Conservation (phyloP, 2,888 invertebrate species). For the Punctoribates punctum region DNA sequence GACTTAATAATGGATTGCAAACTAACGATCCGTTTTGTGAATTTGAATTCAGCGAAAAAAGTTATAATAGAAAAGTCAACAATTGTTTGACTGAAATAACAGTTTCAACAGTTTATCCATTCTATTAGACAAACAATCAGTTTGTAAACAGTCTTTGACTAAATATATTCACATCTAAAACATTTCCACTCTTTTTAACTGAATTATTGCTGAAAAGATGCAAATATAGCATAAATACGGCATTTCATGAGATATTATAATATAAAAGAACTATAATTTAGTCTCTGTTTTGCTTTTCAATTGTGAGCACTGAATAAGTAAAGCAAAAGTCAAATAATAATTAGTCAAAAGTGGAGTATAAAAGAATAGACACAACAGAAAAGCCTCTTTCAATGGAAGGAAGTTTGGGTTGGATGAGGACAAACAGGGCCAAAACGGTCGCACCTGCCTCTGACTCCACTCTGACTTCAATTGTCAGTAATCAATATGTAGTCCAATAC, state of each 20-base stretch:
- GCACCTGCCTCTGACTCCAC: slow-evolving; percentile 18
- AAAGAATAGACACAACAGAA: background rate
- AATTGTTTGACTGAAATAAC: slow-evolving; percentile 26
- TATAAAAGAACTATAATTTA: background rate
- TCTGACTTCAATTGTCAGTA: background rate
- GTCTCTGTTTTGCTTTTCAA: background rate
- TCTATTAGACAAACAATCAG: background rate
- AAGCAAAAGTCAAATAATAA: slow-evolving; percentile 9
- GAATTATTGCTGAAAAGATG: slow-evolving; percentile 3
- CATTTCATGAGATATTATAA: slow-evolving; percentile 4
- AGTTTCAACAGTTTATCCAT: slow-evolving; percentile 16
- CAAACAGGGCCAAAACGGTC: slow-evolving; percentile 12
- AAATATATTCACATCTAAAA: background rate
- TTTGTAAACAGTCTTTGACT: slow-evolving; percentile 8
- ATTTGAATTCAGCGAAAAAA: slow-evolving; percentile 4
- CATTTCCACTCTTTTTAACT: background rate
- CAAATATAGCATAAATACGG: background rate
- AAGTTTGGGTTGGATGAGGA: slow-evolving; percentile 11
- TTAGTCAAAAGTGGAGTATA: background rate
- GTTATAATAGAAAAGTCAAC: background rate
- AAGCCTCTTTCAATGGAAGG: background rate
- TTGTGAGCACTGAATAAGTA: background rate
- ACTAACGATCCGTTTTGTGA: slow-evolving; percentile 28
- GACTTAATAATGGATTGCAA: background rate
- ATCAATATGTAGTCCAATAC: slow-evolving; percentile 6